phyloP scores from a whole-genome alignment of 2,888 invertebrate genomes.

The Pomacea canaliculata region DNA sequence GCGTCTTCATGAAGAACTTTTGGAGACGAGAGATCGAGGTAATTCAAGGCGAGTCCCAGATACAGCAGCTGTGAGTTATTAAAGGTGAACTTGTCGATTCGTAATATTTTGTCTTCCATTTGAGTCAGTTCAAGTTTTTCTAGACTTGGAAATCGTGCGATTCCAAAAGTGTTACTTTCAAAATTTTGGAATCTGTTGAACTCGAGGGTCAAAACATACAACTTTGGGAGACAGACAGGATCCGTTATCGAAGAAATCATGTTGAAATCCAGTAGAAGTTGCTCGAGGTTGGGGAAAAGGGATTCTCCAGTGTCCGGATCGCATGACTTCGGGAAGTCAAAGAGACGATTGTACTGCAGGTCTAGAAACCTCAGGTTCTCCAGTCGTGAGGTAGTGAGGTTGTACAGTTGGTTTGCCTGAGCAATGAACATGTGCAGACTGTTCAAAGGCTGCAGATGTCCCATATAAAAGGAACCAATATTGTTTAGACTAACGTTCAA shows the following conservation, averaged over 20 bases:
- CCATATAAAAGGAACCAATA: no score
- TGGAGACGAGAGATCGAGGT: constrained; percentile 6
- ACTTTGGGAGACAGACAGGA: constrained; percentile 11
- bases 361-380: constrained; percentile 5
- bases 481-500: no score
- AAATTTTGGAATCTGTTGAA: constrained; percentile 20
- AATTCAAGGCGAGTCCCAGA: constrained; percentile 22
- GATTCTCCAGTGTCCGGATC: not conserved
- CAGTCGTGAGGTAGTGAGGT: not conserved
- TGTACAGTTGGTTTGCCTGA: not conserved
- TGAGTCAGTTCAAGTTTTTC: constrained; percentile 8
- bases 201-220: not conserved
- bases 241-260: not conserved
- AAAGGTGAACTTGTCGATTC: constrained; percentile 15
- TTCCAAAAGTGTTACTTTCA: not conserved
- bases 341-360: constrained; percentile 20
- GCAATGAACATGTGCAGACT: no score
- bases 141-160: constrained; percentile 6
- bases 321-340: constrained; percentile 19
- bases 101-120: constrained; percentile 7
- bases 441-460: no score
- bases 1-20: not conserved
- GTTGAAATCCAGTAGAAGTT: constrained; percentile 2
- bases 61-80: not conserved
- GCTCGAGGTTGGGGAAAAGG: no score